These are phyloP conservation scores for Drosophila infuscata DNA, from an alignment of 2,888 invertebrate species.

Conservation along the genomic window DNA sequence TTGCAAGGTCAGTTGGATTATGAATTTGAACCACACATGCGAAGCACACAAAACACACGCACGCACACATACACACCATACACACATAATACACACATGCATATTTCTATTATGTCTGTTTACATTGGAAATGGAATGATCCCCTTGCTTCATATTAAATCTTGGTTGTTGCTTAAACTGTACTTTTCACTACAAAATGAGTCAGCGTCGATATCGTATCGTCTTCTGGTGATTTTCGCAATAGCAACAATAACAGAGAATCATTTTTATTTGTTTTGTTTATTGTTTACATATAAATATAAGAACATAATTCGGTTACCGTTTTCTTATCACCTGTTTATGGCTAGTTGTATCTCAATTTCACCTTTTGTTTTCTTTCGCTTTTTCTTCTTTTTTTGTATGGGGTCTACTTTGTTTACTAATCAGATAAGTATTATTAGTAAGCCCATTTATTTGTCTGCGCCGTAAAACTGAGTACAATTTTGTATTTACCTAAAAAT, in stretches of 20 bases:
- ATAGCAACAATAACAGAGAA: constrained; percentile 21
- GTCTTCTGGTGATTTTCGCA: constrained; percentile 28
- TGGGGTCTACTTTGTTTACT: constrained; percentile 25
- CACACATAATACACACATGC: background rate
- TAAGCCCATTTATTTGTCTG: constrained; percentile 10
- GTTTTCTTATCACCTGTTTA: constrained; percentile 49
- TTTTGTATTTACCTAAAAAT: background rate
- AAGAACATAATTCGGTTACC: constrained; percentile 7
- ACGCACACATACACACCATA: background rate
- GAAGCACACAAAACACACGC: background rate
- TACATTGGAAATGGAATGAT: constrained; percentile 35
- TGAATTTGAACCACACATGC: constrained; percentile 12
- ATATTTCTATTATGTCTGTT: constrained; percentile 9
- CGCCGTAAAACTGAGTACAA: background rate
- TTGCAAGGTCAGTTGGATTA: constrained; percentile 44
- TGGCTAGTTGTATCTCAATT: constrained; percentile 23
- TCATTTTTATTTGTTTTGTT: constrained; percentile 3
- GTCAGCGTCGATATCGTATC: constrained; percentile 36
- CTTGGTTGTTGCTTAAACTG: constrained; percentile 19
- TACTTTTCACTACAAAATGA: constrained; percentile 24
- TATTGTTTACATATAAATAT: constrained; percentile 1
- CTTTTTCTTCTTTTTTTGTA: background rate
- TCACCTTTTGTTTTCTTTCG: constrained; percentile 37
- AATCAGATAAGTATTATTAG: constrained; percentile 31
- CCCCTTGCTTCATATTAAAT: constrained; percentile 5